phyloP scores from a whole-genome alignment of 2,113 vertebrate genomes.

The Circaetus gallicus region DNA sequence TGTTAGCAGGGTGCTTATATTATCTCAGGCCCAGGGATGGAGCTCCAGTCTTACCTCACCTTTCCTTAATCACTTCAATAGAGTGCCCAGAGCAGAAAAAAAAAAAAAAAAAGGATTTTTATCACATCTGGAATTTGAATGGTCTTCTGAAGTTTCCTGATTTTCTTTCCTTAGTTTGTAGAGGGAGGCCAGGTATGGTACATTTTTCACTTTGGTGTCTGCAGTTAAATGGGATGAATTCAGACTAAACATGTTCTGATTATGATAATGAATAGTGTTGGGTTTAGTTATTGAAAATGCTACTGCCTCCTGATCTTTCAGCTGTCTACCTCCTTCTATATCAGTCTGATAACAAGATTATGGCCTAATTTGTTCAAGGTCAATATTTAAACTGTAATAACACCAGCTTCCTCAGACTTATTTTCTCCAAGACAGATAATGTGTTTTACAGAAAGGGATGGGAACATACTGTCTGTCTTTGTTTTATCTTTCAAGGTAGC shows the following conservation, averaged over 20 bases:
- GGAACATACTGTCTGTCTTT: not conserved
- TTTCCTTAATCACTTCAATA: not conserved
- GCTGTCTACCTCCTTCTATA: not conserved
- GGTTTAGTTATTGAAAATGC: not conserved
- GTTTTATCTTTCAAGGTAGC: not conserved
- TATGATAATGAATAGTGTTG: not conserved
- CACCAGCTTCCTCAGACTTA: not conserved
- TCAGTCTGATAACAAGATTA: not conserved
- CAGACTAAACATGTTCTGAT: not conserved
- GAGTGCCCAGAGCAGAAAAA: not conserved
- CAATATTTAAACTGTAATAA: not conserved
- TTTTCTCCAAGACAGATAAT: not conserved
- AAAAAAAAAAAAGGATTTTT: not conserved
- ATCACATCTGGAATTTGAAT: not conserved
- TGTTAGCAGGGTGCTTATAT: not conserved
- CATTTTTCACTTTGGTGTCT: not conserved
- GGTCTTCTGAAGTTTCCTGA: not conserved
- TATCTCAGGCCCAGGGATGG: not conserved
- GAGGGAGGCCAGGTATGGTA: not conserved
- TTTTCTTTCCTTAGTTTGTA: not conserved
- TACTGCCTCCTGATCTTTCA: not conserved
- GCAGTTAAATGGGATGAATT: not conserved
- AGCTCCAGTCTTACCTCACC: not conserved
- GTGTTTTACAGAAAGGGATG: not conserved
- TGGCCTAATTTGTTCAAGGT: not conserved